Evolutionary conservation across 2,888 invertebrate genomes (phyloP), one percentile per base, ranked within the genome.

Genomic region (Euphydryas editha): DNA sequence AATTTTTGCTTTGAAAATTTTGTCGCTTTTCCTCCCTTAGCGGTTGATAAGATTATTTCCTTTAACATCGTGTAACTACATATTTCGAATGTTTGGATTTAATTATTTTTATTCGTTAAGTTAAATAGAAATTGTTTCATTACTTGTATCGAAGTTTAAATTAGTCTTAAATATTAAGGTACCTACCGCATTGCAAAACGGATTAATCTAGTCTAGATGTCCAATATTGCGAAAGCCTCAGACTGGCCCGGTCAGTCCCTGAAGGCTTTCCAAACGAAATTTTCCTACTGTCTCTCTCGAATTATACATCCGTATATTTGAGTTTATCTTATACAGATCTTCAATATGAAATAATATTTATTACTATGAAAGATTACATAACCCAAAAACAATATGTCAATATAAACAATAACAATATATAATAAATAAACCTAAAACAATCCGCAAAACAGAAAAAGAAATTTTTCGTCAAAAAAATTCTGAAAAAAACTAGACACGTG

Each of bases 1-100:
- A 90, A 88, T 90, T 90, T 90, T 89, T 81, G 71, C 72, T 76
- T 76, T 73, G 70, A 46, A 63, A 64, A 70, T 72, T 73, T 76
- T 75, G 73, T 76, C 72, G 72, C 66, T 69, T 69, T 68, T 55
- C 24, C 20, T 47, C 15, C 49, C 64, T 68, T 68, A 61, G 58
- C 62, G 66, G 59, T 46, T 62, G 42, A 68, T 72, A 70, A 24
- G 17, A 54, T 54, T 54, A 54, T 36, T 15, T 54, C 17, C 15
- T 36, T 36, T 51, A n/a, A 24, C 7, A 6, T 49, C 13, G 21
- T 13, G 15, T 15, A 0, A 6, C 11, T 47, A 0, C 2, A n/a
- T 5, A 44, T 4, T 44, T 44, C 0, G n/a, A 44, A n/a, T 44
- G 15, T 44, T 42, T 42, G 5, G n/a, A 15, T 42, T 42, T 42